Percentiles rank a stretch among this genome's conserved stretches.
These are phyloP conservation scores for Campopleginae sp. DNA, from an alignment of 2,888 invertebrate genomes.

Conservation along the genomic window DNA sequence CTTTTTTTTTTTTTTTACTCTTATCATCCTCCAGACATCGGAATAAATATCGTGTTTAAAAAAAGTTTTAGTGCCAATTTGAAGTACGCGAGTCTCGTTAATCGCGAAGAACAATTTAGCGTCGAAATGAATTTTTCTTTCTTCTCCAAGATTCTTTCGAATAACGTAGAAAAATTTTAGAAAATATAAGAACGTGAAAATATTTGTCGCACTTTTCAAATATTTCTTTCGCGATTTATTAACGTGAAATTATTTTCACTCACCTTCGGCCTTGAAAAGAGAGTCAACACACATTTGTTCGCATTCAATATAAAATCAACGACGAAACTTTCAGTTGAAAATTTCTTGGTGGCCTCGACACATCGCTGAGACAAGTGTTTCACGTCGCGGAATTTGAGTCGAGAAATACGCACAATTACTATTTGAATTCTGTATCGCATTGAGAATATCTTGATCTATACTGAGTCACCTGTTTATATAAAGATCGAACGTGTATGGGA, in stretches of 20 bases:
- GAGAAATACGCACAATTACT: conserved; percentile 24
- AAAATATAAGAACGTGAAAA: not conserved
- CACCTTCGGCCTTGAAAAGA: conserved; percentile 3
- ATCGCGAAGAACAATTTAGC: not conserved
- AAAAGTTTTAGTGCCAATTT: conserved; percentile 6
- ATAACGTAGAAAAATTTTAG: not conserved
- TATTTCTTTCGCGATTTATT: not conserved
- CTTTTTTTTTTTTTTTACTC: conserved; percentile 6
- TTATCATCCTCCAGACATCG: conserved; percentile 28
- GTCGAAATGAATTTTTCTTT: not conserved
- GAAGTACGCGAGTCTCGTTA: not conserved
- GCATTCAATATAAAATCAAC: conserved; percentile 14
- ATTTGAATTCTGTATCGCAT: conserved; percentile 31
- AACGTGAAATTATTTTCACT: not conserved
- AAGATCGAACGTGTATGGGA: not conserved
- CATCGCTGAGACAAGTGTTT: conserved; percentile 59
- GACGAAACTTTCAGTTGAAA: conserved; percentile 22
- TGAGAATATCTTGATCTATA: conserved; percentile 26
- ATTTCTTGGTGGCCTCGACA: conserved; percentile 59
- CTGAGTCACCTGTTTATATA: conserved; percentile 34
- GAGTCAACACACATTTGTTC: not conserved
- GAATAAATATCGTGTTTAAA: conserved; percentile 14
- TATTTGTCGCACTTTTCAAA: not conserved
- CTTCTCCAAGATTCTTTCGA: not conserved
- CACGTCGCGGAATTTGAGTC: conserved; percentile 55